Base-by-base conservation (phyloP, 1,140 invertebrate species). In the Pissodes strobi region DNA sequence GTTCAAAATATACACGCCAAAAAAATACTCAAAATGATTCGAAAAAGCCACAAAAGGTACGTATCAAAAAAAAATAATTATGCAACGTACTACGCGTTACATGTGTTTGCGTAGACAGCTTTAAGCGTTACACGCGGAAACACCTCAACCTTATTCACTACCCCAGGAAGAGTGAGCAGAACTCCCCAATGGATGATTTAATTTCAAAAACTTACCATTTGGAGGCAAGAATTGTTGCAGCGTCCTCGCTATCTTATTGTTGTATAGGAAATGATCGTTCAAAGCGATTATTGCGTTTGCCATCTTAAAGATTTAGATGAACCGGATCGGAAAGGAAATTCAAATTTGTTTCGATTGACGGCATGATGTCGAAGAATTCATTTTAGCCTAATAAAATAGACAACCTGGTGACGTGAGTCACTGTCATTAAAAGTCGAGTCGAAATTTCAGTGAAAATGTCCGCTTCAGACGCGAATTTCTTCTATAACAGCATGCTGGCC, bases 221-320 rank as follows among this genome's bases (percentile, higher is more conserved):
- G n/a, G 60, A 10, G 74, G 62, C 18, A 78, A 68, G 37, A 78
- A 46, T 60, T 77, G 75, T 4, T 75, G 58, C 13, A 78, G 57
- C 0, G 78, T 72, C 55, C 74, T 71, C 9, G 72, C 77, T 17
- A 79, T 23, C 72, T 73, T 78, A 55, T 69, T 70, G 53, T 78
- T 79, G 64, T 78, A 79, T 17, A 65, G 43, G 64, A 78, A 79
- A 64, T 77, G 72, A 19, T 78, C 74, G 48, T 78, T 74, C 13
- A 74, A 39, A 12, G 72, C 66, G 52, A 55, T 61, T 46, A 69
- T 63, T 18, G 62, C 59, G 23, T 65, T 59, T 18, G 59, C 23
- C 66, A 67, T 67, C 9, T 27, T 27, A 9, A 3, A 9, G 9
- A 27, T n/a, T n/a, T n/a, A n/a, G n/a, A n/a, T n/a, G n/a, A n/a